Conservation (phyloP, 1,140 invertebrate genomes). For the Lucilia sericata region DNA sequence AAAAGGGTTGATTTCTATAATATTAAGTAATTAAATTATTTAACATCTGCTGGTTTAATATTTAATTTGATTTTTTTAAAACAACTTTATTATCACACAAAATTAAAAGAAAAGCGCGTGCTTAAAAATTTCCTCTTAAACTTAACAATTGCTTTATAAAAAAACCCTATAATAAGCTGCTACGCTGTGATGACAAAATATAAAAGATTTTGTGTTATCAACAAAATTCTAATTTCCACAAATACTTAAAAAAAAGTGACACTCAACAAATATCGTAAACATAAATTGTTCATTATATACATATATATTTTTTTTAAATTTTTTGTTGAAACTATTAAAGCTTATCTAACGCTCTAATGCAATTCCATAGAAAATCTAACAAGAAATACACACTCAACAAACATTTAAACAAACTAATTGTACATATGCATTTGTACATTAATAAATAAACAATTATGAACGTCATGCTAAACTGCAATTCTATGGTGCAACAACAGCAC, state of each 20-base stretch:
- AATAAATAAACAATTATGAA: slow-evolving; percentile 60
- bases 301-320: background rate
- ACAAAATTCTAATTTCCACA: background rate
- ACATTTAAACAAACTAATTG: background rate
- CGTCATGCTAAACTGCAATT: slow-evolving; percentile 60
- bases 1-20: no score
- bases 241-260: background rate
- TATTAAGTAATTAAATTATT: no score
- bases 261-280: slow-evolving; percentile 31
- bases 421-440: background rate
- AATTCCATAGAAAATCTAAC: slow-evolving; percentile 57
- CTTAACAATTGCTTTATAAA: no score
- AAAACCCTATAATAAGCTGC: background rate
- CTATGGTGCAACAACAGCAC: no score
- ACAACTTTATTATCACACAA: no score
- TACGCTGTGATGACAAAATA: background rate
- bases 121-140: no score
- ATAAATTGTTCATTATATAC: background rate
- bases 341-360: slow-evolving; percentile 55
- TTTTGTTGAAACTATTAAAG: background rate
- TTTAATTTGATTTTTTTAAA: no score
- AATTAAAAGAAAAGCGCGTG: no score
- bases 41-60: no score
- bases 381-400: background rate
- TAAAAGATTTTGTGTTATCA: background rate